Conservation (phyloP, 2,113 vertebrate genomes). For the Uria aalge region DNA sequence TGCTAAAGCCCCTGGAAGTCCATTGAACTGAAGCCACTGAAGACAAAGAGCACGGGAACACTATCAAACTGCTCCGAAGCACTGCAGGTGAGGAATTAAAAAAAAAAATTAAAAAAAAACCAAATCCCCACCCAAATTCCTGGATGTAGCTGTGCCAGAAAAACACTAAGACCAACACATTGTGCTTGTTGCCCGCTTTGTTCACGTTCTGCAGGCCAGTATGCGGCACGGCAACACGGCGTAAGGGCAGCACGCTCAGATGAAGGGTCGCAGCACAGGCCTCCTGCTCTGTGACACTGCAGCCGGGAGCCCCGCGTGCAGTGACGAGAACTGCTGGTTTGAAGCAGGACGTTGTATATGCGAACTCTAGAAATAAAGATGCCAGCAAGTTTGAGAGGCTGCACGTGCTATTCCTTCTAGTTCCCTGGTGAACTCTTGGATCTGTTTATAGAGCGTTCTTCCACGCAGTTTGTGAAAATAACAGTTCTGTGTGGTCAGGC, state of each 20-base stretch:
- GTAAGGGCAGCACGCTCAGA: too few relatives aligned
- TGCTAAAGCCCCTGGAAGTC: too few relatives aligned
- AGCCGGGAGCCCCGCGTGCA: too few relatives aligned
- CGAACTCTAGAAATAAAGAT: background rate
- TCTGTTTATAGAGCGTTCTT: background rate
- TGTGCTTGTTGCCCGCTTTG: background rate
- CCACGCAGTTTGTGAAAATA: rapidly evolving
- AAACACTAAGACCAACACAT: background rate
- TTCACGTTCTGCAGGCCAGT: rapidly evolving
- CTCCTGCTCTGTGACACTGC: background rate
- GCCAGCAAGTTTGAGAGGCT: background rate
- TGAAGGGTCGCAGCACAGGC: background rate
- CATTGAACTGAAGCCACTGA: too few relatives aligned
- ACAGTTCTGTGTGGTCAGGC: background rate
- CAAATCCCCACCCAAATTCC: background rate
- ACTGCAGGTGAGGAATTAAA: background rate
- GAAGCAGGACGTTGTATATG: background rate
- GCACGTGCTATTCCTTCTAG: background rate
- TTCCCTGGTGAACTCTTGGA: background rate
- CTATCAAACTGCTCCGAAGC: background rate
- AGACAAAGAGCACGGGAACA: background rate
- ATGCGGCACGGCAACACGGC: background rate
- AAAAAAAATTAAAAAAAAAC: background rate
- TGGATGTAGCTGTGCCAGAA: background rate
- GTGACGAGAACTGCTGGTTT: background rate